Evolutionary conservation across 2,888 invertebrate species (phyloP).

Genomic region (Cataglyphis livida): DNA sequence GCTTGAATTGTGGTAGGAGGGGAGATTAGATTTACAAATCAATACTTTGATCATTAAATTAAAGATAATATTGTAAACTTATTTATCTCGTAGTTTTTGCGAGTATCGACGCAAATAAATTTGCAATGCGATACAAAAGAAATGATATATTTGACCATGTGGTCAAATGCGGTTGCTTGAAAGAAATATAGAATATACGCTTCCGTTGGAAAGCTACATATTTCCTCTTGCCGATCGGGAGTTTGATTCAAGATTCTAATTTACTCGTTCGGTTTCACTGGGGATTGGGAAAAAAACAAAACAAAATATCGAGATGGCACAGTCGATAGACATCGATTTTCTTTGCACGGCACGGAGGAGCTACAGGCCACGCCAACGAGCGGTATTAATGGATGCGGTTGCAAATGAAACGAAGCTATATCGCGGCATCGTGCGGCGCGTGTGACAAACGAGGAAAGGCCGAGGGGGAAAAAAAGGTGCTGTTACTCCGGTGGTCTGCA

Average conservation of each 20-base stretch:
- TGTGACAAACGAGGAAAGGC: constrained; percentile 47
- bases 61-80: not conserved
- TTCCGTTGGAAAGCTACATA: constrained; percentile 4
- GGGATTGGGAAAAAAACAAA: constrained; percentile 8
- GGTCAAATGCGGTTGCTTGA: not conserved
- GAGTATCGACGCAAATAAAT: not conserved
- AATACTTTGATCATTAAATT: not conserved
- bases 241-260: constrained; percentile 43
- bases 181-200: constrained; percentile 10
- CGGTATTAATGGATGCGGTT: constrained; percentile 54
- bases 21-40: not conserved
- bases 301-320: constrained; percentile 22
- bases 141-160: not conserved
- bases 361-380: constrained; percentile 40
- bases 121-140: not conserved
- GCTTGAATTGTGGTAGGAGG: not conserved
- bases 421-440: constrained; percentile 39
- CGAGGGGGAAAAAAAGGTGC: constrained; percentile 43
- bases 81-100: not conserved
- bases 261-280: constrained; percentile 30
- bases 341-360: constrained; percentile 37
- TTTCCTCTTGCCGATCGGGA: constrained; percentile 1
- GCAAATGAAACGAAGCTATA: constrained; percentile 54
- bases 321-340: constrained; percentile 48
- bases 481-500: constrained; percentile 8